Base-by-base conservation (phyloP, 2,797 vertebrate species). In the Xiphorhynchus erythropygius region DNA sequence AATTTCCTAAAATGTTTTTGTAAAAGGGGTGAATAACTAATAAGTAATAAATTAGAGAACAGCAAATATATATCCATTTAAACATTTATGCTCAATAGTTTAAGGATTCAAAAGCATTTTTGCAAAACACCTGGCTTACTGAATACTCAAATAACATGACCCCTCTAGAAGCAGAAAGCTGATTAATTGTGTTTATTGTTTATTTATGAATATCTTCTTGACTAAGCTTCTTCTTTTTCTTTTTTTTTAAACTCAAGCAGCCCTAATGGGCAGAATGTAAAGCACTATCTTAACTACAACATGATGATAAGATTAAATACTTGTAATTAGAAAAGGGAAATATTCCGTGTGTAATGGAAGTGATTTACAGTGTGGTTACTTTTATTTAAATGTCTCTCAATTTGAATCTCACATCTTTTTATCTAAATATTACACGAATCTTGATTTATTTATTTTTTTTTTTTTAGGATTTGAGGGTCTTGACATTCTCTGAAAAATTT, bases 141-240 rank as follows among this genome's bases (percentile, higher is more conserved):
- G 57, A 76, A 80, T 73, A 59, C 15, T 84, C n/a, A 71, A 76
- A 89, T 67, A 87, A 75, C 28, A 18, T 47, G 46, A 89, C 50
- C 71, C 5, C 11, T 85, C 46, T 52, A 84, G 37, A 95, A 97
- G 42, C 10, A 68, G 24, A 22, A 33, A 8, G 13, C 18, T 86
- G 69, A 90, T 84, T 92, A 83, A 83, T 28, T 18, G 14, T 63
- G 27, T 80, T 93, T 83, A 64, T 78, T 80, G n/a, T 75, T 92
- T 89, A 64, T 83, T 91, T 89, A 64, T 69, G 35, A 79, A 91
- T 82, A 94, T 63, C 5, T 79, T 89, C 39, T 70, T 87, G 27
- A 78, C 32, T 28, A 65, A 35, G 13, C 5, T 65, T 81, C 65
- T 52, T 73, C 5, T 1, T 35, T 27, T n/a, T 15, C 10, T 3